Percentiles rank a stretch among this genome's conserved stretches.
Evolutionary conservation across 2,888 invertebrate species (phyloP).

Genomic region (Conchocele bisecta): DNA sequence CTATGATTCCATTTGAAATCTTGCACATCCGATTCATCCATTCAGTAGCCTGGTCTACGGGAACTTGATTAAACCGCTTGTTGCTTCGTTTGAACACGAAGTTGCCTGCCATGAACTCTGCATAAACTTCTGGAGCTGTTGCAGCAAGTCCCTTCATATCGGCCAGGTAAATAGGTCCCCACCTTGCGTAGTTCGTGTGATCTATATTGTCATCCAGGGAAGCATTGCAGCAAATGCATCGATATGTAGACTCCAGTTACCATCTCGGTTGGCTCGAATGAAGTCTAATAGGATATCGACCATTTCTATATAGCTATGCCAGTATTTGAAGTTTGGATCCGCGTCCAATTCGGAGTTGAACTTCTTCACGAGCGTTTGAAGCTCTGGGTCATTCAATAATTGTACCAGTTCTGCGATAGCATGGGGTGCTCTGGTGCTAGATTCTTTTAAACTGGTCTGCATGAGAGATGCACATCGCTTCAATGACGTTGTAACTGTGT

Average conservation of each 20-base stretch:
- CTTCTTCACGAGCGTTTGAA: no score
- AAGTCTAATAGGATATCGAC: constrained; percentile 29
- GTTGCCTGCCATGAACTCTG: constrained; percentile 35
- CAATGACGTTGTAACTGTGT: no score
- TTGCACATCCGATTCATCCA: constrained; percentile 44
- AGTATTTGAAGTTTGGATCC: no score
- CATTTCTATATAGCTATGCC: no score
- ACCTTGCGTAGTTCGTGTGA: constrained; percentile 46
- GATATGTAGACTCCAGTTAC: constrained; percentile 44
- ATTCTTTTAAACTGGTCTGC: no score
- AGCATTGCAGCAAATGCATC: constrained; percentile 41
- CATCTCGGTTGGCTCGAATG: constrained; percentile 39
- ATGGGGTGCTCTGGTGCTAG: no score
- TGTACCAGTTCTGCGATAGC: no score
- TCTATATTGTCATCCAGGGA: constrained; percentile 41
- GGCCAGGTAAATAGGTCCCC: constrained; percentile 49
- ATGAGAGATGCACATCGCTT: no score
- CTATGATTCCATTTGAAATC: constrained; percentile 30
- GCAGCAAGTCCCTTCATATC: constrained; percentile 33
- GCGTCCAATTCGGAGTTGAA: no score
- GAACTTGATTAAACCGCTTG: constrained; percentile 41
- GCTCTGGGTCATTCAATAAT: no score
- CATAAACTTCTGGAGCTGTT: constrained; percentile 28
- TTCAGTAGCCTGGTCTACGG: constrained; percentile 41
- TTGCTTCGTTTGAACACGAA: constrained; percentile 38